These are phyloP conservation scores for Toxostoma redivivum DNA, from an alignment of 2,113 vertebrate genomes.

Conservation along the genomic window DNA sequence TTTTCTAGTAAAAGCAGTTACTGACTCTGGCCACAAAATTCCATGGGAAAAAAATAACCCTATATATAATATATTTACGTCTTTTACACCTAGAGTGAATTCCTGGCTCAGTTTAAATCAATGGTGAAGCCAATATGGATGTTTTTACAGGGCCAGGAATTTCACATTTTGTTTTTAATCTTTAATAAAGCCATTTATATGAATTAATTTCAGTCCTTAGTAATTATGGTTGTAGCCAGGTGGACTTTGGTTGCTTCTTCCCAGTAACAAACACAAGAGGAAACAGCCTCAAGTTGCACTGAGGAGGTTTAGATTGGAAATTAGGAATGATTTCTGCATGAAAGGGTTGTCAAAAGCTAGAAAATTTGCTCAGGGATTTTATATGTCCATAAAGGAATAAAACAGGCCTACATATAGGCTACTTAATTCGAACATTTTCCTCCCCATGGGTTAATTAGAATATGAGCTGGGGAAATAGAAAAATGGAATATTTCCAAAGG, in stretches of 20 bases:
- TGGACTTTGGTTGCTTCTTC: background rate
- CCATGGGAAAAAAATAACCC: background rate
- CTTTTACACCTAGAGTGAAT: background rate
- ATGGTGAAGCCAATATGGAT: background rate
- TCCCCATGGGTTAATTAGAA: background rate
- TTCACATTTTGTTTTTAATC: background rate
- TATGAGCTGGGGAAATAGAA: background rate
- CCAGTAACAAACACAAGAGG: background rate
- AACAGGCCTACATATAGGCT: background rate
- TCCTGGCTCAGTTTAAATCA: background rate
- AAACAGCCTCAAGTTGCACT: background rate
- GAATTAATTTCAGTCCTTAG: background rate
- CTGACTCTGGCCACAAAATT: background rate
- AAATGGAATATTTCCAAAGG: background rate
- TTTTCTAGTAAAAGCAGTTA: background rate
- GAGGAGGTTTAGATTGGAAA: background rate
- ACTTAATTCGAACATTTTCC: background rate
- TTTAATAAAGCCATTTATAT: background rate
- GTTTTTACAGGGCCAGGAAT: background rate
- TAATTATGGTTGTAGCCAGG: background rate
- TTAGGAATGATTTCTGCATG: background rate
- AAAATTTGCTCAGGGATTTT: background rate
- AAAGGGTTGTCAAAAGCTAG: background rate
- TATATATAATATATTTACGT: background rate
- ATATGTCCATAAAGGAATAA: background rate